Evolutionary conservation across 2,113 vertebrate genomes (phyloP).

Genomic region (Carettochelys insculpta): DNA sequence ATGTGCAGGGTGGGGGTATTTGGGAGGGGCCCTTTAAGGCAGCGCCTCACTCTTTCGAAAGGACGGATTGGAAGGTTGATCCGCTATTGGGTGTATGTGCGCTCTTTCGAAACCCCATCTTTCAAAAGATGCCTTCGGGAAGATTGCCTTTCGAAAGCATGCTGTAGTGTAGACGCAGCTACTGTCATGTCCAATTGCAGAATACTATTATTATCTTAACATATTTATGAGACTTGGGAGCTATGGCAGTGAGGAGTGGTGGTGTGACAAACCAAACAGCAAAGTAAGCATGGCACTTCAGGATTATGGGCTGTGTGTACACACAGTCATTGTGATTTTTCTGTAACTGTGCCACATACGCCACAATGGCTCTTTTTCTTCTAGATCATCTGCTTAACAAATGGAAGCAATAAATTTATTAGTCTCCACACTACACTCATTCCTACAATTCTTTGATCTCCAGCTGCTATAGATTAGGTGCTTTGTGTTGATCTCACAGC

Average conservation of each 20-base stretch:
- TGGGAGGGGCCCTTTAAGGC: too few relatives aligned
- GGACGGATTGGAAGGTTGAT: too few relatives aligned
- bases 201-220: neutral
- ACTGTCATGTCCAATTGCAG: too few relatives aligned
- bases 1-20: too few relatives aligned
- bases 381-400: neutral
- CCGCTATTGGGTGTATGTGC: too few relatives aligned
- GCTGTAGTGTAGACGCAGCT: too few relatives aligned
- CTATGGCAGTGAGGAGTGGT: neutral
- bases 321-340: neutral
- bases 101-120: too few relatives aligned
- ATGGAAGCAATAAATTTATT: neutral
- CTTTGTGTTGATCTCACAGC: neutral
- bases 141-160: too few relatives aligned
- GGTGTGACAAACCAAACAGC: neutral
- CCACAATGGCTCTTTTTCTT: constrained; percentile 6
- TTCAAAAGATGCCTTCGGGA: too few relatives aligned
- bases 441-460: too few relatives aligned
- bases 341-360: neutral
- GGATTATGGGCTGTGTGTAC: neutral
- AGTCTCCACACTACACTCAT: neutral
- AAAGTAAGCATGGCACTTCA: neutral
- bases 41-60: too few relatives aligned
- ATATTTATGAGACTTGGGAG: neutral
- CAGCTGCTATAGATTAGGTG: neutral